phyloP scores from a whole-genome alignment of 2,797 vertebrate species.

The Chelmon rostratus region DNA sequence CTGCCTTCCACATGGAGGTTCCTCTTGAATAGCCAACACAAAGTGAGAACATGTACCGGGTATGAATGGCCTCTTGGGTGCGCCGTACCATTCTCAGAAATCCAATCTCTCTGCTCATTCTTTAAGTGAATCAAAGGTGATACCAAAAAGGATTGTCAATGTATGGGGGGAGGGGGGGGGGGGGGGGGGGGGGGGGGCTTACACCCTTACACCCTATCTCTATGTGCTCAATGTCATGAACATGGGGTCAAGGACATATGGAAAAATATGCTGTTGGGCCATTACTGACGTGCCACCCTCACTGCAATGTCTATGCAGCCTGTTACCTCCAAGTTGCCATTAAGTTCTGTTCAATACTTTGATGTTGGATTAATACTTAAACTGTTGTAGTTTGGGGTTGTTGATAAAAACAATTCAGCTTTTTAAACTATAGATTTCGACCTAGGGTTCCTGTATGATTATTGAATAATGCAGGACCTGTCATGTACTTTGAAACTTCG shows the following conservation, averaged over 20 bases:
- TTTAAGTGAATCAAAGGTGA: slow-evolving; percentile 77
- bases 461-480: too few species aligned
- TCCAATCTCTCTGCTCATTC: slow-evolving; percentile 70
- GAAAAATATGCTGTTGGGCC: not conserved
- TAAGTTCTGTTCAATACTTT: not conserved
- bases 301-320: not conserved
- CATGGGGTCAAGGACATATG: slow-evolving; percentile 24
- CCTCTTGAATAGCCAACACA: slow-evolving; percentile 81
- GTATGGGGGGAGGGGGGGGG: too few species aligned
- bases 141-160: slow-evolving; percentile 65
- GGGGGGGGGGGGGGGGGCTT: too few species aligned
- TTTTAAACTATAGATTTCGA: too few species aligned
- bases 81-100: slow-evolving; percentile 56
- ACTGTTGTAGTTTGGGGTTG: too few species aligned
- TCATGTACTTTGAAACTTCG: too few species aligned
- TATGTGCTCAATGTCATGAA: slow-evolving; percentile 38
- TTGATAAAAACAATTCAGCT: not conserved
- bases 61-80: slow-evolving; percentile 74
- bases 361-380: not conserved
- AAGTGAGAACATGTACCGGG: slow-evolving; percentile 72
- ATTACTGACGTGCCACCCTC: not conserved
- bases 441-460: not conserved
- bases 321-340: not conserved
- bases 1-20: slow-evolving; percentile 79
- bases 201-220: slow-evolving; percentile 35